A percentile compares a stretch with the other conserved stretches of the same genome.
These are phyloP conservation scores for Xiphorhynchus erythropygius DNA, from an alignment of 2,797 vertebrate genomes.

Conservation along the genomic window DNA sequence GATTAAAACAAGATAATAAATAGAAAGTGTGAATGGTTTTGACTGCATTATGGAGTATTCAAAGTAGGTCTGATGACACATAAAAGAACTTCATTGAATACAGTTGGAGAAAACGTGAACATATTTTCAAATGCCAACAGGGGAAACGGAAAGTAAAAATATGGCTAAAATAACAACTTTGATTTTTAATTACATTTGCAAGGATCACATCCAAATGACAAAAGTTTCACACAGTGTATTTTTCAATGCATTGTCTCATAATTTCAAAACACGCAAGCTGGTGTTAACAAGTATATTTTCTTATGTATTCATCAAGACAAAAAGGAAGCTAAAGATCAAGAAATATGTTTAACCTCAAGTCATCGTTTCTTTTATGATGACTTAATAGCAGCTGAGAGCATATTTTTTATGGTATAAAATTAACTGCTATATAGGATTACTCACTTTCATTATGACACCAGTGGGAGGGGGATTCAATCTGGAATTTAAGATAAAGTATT, in stretches of 20 bases:
- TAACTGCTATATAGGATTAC: neutral
- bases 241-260: neutral
- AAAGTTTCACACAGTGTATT: neutral
- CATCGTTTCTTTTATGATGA: neutral
- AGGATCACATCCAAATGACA: neutral
- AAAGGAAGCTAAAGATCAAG: neutral
- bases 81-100: neutral
- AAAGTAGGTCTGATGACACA: neutral
- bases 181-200: neutral
- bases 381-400: neutral
- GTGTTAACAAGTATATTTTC: neutral
- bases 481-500: neutral
- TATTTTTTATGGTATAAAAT: neutral
- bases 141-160: neutral
- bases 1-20: neutral
- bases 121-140: neutral
- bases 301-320: neutral
- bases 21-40: neutral
- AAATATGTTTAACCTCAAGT: neutral
- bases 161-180: neutral
- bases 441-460: neutral
- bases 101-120: neutral
- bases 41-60: neutral
- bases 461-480: accelerated
- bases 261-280: neutral